A percentile compares a stretch with the other conserved stretches of the same genome.
Conservation (phyloP, 2,888 invertebrate species). For the Drymonia ruficornis region DNA sequence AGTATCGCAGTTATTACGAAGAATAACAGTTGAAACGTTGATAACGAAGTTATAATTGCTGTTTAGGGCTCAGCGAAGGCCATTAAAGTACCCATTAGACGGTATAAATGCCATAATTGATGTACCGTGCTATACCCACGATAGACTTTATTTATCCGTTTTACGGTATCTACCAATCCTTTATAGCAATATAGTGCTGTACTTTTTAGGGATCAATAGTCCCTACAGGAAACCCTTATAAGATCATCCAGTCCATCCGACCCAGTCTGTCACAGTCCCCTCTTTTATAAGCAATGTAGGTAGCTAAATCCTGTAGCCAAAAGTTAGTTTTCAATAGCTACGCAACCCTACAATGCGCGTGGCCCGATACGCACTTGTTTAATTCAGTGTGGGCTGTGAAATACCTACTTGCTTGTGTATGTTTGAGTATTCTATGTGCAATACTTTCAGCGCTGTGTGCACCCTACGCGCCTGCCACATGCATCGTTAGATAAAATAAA, state of each 20-base stretch:
- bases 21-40: slow-evolving; percentile 28
- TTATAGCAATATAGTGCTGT: too few species aligned
- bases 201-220: too few species aligned
- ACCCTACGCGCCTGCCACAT: not conserved
- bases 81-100: slow-evolving; percentile 32
- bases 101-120: slow-evolving; percentile 22
- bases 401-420: too few species aligned
- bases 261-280: too few species aligned
- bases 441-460: not conserved
- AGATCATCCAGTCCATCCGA: too few species aligned
- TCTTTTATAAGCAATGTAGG: too few species aligned
- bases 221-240: too few species aligned
- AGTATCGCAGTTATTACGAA: slow-evolving; percentile 26
- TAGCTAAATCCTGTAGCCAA: too few species aligned
- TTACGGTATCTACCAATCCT: not conserved
- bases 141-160: slow-evolving; percentile 11
- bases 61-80: slow-evolving; percentile 27
- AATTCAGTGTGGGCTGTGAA: too few species aligned
- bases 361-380: too few species aligned
- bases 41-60: slow-evolving; percentile 42
- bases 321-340: too few species aligned
- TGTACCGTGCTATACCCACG: slow-evolving; percentile 8
- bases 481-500: slow-evolving; percentile 13
- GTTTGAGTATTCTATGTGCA: not conserved
- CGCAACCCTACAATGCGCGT: too few species aligned